These are phyloP conservation scores for Phortica variegata DNA, from an alignment of 1,140 invertebrate genomes.

Conservation along the genomic window DNA sequence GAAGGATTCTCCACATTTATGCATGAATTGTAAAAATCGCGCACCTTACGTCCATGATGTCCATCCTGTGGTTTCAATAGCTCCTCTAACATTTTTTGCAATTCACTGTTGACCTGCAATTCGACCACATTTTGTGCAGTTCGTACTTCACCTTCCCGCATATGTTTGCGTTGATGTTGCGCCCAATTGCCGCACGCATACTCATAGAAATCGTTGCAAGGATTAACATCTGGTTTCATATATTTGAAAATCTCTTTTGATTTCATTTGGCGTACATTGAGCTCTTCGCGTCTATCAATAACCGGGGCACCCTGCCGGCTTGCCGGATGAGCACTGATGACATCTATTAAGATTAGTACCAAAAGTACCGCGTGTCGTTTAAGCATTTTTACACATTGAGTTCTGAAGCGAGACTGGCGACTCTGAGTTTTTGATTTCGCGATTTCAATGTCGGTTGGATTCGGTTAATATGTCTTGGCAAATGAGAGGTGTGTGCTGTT, in stretches of 20 bases:
- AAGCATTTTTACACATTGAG: no score
- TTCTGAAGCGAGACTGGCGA: no score
- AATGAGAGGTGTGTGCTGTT: no score
- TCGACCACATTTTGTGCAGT: slow-evolving; percentile 33
- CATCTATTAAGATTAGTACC: no score
- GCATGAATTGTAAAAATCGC: slow-evolving; percentile 80
- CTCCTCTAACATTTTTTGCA: slow-evolving; percentile 26
- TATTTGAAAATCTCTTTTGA: slow-evolving; percentile 67
- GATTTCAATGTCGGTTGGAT: no score
- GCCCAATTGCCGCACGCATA: slow-evolving; percentile 62
- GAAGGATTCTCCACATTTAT: slow-evolving; percentile 61
- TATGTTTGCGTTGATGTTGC: slow-evolving; percentile 16
- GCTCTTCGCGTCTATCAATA: slow-evolving; percentile 22
- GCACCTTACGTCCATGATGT: slow-evolving; percentile 63
- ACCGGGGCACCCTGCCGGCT: neutral
- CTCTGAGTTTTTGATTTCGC: no score
- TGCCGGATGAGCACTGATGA: no score
- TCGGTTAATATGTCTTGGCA: no score
- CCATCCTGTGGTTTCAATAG: slow-evolving; percentile 17
- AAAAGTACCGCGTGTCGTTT: no score
- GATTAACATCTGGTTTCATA: slow-evolving; percentile 75
- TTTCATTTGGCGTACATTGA: slow-evolving; percentile 20
- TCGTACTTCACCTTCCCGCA: slow-evolving; percentile 15
- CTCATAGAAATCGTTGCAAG: slow-evolving; percentile 87
- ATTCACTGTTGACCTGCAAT: slow-evolving; percentile 14